phyloP scores from a whole-genome alignment of 1,140 invertebrate genomes.

The Calliphora vicina region DNA sequence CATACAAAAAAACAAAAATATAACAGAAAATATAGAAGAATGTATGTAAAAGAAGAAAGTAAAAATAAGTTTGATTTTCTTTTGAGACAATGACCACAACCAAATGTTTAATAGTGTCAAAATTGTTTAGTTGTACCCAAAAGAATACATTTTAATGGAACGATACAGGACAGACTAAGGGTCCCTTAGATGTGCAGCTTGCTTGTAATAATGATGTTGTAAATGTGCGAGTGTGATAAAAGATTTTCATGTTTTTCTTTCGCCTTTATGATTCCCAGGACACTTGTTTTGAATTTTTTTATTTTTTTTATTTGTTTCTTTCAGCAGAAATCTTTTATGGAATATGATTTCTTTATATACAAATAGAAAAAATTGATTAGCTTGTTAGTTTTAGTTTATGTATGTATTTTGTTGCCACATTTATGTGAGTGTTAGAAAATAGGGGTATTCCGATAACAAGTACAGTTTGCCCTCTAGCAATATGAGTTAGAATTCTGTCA shows the following conservation, averaged over 20 bases:
- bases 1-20: background rate
- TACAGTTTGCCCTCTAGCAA: background rate
- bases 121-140: background rate
- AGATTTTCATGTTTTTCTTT: conserved; percentile 12
- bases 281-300: conserved; percentile 17
- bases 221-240: background rate
- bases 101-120: background rate
- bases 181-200: background rate
- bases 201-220: conserved; percentile 1
- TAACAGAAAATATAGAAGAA: background rate
- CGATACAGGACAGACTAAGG: too few species aligned
- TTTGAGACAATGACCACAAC: background rate
- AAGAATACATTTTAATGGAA: background rate
- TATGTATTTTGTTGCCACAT: background rate
- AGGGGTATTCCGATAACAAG: background rate
- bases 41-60: background rate
- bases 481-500: too few species aligned
- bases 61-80: background rate
- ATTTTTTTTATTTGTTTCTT: background rate
- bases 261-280: conserved; percentile 19
- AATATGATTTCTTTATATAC: conserved; percentile 25
- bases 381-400: conserved; percentile 5
- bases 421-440: background rate
- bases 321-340: conserved; percentile 10
- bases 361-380: conserved; percentile 10